phyloP scores from a whole-genome alignment of 2,113 vertebrate species.

The Accipiter cooperii region DNA sequence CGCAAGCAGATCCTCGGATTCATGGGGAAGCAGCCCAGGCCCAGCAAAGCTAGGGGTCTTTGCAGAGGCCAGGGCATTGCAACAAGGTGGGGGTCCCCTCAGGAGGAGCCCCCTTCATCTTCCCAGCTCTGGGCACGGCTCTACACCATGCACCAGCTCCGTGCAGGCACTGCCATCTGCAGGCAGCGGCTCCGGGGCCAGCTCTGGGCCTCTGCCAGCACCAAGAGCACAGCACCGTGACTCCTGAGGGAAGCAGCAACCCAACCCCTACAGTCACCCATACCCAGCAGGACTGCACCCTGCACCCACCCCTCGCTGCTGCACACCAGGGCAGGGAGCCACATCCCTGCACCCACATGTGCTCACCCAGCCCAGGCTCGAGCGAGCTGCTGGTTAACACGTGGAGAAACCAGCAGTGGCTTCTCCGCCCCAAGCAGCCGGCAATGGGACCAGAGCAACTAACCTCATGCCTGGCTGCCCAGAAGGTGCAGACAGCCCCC shows the following conservation, averaged over 20 bases:
- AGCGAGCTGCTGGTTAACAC: rapidly evolving
- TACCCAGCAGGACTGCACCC: not conserved
- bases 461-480: not conserved
- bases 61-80: rapidly evolving
- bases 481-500: not conserved
- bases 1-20: not conserved
- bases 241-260: rapidly evolving
- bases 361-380: not conserved
- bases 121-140: not conserved
- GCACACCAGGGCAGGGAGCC: not conserved
- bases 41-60: rapidly evolving
- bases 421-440: not conserved
- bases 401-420: rapidly evolving
- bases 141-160: rapidly evolving
- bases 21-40: no score
- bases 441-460: rapidly evolving
- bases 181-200: not conserved
- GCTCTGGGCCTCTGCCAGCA: not conserved
- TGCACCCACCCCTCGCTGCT: not conserved
- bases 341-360: rapidly evolving
- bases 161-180: slow-evolving; percentile 14
- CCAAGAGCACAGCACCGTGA: rapidly evolving
- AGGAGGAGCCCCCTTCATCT: rapidly evolving
- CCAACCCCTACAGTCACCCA: rapidly evolving
- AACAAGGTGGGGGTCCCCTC: not conserved